Evolutionary conservation across 1,140 invertebrate species (phyloP), one percentile per base, ranked within the genome.

Genomic region (Gryllus bimaculatus): DNA sequence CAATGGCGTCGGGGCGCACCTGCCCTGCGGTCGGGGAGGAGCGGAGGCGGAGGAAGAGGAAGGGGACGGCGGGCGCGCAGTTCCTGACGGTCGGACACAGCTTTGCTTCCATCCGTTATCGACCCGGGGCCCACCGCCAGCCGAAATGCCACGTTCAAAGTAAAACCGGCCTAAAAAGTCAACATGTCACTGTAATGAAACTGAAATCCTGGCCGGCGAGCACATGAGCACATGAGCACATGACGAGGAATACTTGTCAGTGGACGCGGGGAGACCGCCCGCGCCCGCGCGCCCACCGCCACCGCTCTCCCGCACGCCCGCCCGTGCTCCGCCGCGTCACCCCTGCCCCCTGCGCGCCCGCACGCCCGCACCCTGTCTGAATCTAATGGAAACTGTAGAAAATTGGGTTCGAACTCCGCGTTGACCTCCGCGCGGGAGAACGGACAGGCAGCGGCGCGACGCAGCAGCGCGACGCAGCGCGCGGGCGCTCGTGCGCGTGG

Each of bases 161-260:
- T 66, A 66, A 66, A 66, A 66, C 54, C 54, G 54, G 54, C 54
- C 54, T 66, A 66, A 66, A 66, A 66, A 66, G 54, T 66, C 54
- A 66, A 66, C 54, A 66, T 66, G 54, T 66, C 54, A 66, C 54
- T 66, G 54, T 66, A 66, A 66, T 66, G 54, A 66, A 66, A 66
- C 54, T 66, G 54, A 66, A 66, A 66, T 66, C 54, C 54, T 66
- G 54, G 54, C 54, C 54, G 54, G 54, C 54, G 54, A 66, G 54
- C 54, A 13, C 54, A 66, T 66, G 54, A 66, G 54, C 54, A 66
- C 54, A 66, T 66, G 54, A 66, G 54, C 54, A 66, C 54, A 66
- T 66, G 54, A 66, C 54, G 54, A 66, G 54, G 54, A 66, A 66
- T 66, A 66, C 54, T 66, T 66, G 54, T 66, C 54, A 66, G 54